Conservation (phyloP, 2,113 vertebrate species). For the Calonectris borealis region DNA sequence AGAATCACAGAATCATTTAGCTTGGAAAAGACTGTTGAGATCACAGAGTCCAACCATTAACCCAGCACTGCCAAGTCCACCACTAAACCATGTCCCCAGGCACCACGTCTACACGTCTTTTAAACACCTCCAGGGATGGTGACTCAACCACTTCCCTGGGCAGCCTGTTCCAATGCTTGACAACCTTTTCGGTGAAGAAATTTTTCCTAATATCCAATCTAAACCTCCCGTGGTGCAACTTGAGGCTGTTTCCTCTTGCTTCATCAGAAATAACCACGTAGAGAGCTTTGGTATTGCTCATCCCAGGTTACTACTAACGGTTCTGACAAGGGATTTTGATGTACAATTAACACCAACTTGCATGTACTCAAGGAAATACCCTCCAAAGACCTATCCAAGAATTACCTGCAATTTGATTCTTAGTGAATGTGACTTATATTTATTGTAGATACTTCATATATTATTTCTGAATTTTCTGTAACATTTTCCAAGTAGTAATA, state of each 20-base stretch:
- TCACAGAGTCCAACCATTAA: no score
- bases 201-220: no score
- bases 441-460: background rate
- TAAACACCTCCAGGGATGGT: no score
- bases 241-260: background rate
- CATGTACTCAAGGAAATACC: background rate
- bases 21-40: no score
- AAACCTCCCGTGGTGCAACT: no score
- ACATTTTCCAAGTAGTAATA: background rate
- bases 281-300: background rate
- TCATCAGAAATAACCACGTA: background rate
- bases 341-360: background rate
- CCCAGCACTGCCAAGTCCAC: no score
- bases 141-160: no score
- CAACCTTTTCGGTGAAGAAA: no score
- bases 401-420: background rate
- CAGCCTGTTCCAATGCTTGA: no score
- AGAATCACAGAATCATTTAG: no score
- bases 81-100: no score
- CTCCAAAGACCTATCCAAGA: background rate
- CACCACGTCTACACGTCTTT: no score
- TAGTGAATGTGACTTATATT: background rate
- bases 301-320: fast-evolving
- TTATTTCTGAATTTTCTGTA: background rate
- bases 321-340: background rate